These are phyloP conservation scores for Calliopsis andreniformis DNA, from an alignment of 1,140 invertebrate species.

Conservation along the genomic window DNA sequence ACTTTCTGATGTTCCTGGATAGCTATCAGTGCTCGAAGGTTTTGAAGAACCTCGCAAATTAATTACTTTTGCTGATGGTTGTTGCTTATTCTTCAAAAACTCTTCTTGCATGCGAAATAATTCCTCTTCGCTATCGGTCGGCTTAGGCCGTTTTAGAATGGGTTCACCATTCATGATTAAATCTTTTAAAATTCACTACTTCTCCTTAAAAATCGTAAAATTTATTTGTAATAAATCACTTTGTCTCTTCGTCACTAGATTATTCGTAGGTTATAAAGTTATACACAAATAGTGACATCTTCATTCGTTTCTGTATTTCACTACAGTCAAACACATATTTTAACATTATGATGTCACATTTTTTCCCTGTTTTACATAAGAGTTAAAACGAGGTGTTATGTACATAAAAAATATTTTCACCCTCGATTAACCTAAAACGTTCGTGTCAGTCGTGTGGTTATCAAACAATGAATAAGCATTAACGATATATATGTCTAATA, in stretches of 20 bases:
- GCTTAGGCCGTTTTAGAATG: conserved; percentile 82
- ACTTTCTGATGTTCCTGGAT: neutral
- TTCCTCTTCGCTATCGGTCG: conserved; percentile 86
- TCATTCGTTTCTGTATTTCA: no score
- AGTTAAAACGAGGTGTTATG: no score
- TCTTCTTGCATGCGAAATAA: conserved; percentile 87
- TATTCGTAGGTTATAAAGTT: conserved; percentile 13
- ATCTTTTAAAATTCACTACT: neutral
- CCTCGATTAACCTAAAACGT: no score
- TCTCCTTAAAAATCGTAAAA: neutral
- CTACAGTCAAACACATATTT: no score
- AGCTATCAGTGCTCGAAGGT: neutral
- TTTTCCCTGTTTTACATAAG: no score
- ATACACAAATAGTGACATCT: no score
- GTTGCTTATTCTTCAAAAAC: conserved; percentile 81
- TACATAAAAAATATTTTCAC: no score
- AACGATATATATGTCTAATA: no score
- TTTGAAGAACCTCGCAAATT: conserved; percentile 70
- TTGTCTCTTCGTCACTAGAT: neutral
- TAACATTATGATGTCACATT: no score
- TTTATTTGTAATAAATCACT: neutral
- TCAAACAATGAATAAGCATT: no score
- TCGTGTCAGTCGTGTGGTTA: no score
- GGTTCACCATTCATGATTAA: conserved; percentile 36
- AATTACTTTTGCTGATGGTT: conserved; percentile 84